A percentile compares a stretch with the other conserved stretches of the same genome.
phyloP scores from a whole-genome alignment of 2,888 invertebrate species.

The Sinohyriopsis cumingii region DNA sequence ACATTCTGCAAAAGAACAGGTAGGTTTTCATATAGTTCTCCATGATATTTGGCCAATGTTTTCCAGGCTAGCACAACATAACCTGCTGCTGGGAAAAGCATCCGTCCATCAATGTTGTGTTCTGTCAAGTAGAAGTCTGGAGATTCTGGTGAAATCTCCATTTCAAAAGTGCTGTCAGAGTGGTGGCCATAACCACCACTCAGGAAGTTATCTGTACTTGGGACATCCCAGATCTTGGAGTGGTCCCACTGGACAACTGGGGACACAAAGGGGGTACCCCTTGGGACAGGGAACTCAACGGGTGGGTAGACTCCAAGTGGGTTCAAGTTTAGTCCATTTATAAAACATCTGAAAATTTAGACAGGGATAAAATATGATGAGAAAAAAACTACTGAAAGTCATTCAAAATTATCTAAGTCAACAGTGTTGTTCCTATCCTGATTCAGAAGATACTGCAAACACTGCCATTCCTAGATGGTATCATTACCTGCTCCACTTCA shows the following conservation, averaged over 20 bases:
- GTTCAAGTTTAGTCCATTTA: constrained; percentile 85
- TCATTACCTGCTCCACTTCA: too few relatives aligned
- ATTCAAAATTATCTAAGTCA: too few relatives aligned
- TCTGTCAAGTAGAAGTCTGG: constrained; percentile 79
- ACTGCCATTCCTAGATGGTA: too few relatives aligned
- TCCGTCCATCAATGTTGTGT: constrained; percentile 89
- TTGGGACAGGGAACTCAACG: constrained; percentile 83
- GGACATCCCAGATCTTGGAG: constrained; percentile 83
- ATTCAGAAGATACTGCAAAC: too few relatives aligned
- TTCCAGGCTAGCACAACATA: constrained; percentile 77
- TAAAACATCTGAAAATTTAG: constrained; percentile 78
- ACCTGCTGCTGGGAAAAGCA: constrained; percentile 88
- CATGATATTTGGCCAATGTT: constrained; percentile 70
- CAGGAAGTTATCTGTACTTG: constrained; percentile 50
- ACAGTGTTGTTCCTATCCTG: too few relatives aligned
- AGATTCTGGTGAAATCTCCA: constrained; percentile 44
- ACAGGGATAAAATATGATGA: neutral
- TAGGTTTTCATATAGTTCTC: constrained; percentile 78
- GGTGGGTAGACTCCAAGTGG: constrained; percentile 82
- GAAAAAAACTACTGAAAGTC: too few relatives aligned
- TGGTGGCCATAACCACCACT: constrained; percentile 43
- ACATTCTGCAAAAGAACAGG: constrained; percentile 92
- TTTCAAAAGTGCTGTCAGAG: constrained; percentile 52
- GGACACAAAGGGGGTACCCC: constrained; percentile 87
- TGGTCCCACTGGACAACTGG: constrained; percentile 91